These are phyloP conservation scores for Orbicella faveolata DNA, from an alignment of 64 coral and sea anemone species.

Conservation along the genomic window DNA sequence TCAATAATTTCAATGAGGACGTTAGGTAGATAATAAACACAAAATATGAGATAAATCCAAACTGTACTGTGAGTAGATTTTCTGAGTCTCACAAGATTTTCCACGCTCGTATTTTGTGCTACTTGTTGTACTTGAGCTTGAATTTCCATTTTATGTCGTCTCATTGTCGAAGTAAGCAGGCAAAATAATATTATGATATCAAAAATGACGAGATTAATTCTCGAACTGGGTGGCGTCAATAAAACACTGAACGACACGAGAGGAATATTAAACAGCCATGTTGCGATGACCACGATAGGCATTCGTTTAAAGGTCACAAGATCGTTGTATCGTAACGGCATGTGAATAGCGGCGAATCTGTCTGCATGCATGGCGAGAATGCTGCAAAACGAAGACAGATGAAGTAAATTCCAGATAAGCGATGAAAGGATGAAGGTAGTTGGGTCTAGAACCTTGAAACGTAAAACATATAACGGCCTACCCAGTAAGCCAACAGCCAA, in stretches of 20 bases:
- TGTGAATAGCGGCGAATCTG: neutral
- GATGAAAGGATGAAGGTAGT: neutral
- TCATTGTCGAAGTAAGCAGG: neutral
- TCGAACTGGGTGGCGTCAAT: neutral
- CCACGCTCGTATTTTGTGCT: too few relatives aligned
- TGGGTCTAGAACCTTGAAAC: neutral
- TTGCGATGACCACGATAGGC: neutral
- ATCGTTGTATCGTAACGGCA: neutral
- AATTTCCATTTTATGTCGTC: neutral
- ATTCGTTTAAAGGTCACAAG: constrained; percentile 3
- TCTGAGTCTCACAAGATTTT: neutral
- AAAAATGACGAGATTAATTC: neutral
- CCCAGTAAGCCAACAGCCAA: neutral
- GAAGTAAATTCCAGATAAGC: neutral
- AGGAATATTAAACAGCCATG: neutral
- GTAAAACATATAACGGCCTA: neutral
- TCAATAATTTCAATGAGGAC: neutral
- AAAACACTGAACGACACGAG: neutral
- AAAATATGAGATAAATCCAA: neutral
- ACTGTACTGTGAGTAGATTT: neutral
- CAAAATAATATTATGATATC: neutral
- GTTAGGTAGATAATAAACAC: constrained; percentile 10
- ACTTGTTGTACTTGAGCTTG: neutral
- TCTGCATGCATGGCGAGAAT: neutral
- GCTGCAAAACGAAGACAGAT: neutral